Evolutionary conservation across 2,797 vertebrate species (phyloP).

Genomic region (Cuniculus paca): DNA sequence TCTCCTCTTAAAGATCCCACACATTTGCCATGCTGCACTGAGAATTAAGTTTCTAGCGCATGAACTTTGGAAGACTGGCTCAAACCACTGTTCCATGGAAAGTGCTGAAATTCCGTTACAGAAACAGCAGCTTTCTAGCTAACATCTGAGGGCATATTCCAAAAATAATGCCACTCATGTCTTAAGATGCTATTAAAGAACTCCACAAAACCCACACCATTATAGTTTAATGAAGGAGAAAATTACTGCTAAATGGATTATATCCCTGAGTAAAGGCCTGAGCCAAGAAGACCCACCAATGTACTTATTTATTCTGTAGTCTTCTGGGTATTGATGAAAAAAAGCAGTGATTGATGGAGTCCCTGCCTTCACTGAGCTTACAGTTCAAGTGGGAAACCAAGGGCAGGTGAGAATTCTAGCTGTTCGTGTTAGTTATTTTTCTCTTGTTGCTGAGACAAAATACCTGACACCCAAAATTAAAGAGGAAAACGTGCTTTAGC

Average conservation of each 20-base stretch:
- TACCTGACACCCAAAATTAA: too few species aligned
- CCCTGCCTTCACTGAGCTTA: neutral
- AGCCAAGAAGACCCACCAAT: slow-evolving; percentile 34
- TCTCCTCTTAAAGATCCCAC: neutral
- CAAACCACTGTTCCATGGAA: neutral
- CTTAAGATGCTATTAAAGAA: slow-evolving; percentile 66
- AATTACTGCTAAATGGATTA: slow-evolving; percentile 68
- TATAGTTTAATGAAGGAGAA: slow-evolving; percentile 69
- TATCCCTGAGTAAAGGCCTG: slow-evolving; percentile 48
- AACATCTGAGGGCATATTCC: slow-evolving; percentile 29
- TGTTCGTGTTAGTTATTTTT: too few species aligned
- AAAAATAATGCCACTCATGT: slow-evolving; percentile 37
- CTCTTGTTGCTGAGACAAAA: too few species aligned
- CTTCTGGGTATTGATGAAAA: neutral
- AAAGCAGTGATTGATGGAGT: neutral
- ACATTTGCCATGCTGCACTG: neutral
- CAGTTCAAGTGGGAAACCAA: neutral
- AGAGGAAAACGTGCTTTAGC: too few species aligned
- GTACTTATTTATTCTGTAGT: neutral
- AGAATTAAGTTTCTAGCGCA: neutral
- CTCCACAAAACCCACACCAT: slow-evolving; percentile 66
- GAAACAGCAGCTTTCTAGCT: neutral
- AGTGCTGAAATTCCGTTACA: neutral
- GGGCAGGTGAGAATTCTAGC: neutral
- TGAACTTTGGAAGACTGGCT: neutral